A percentile compares a stretch with the other conserved stretches of the same genome.
Evolutionary conservation across 2,888 invertebrate genomes (phyloP).

Genomic region (Abscondita cerata): DNA sequence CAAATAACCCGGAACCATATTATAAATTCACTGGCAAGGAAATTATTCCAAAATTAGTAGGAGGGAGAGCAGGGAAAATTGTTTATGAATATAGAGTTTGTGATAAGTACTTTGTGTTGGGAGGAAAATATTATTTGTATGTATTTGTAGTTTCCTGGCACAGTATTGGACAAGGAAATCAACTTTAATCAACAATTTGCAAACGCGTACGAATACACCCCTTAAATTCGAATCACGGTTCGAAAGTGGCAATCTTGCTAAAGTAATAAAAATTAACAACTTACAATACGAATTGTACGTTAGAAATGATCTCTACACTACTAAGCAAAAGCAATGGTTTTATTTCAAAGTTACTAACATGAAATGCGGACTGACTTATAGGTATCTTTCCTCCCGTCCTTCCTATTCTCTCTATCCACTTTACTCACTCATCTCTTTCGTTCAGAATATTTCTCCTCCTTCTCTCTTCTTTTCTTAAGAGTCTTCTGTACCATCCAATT

Average conservation of each 20-base stretch:
- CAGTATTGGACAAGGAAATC: too few relatives aligned
- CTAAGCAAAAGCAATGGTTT: slow-evolving; percentile 94
- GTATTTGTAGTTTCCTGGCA: too few relatives aligned
- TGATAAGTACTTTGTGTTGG: too few relatives aligned
- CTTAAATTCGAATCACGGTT: slow-evolving; percentile 91
- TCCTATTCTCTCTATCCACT: too few relatives aligned
- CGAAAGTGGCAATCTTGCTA: slow-evolving; percentile 92
- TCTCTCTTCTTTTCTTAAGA: too few relatives aligned
- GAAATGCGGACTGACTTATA: slow-evolving; percentile 79
- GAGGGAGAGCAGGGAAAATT: slow-evolving; percentile 85
- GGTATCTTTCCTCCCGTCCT: too few relatives aligned
- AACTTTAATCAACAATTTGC: too few relatives aligned
- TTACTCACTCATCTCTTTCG: too few relatives aligned
- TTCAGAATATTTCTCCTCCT: too few relatives aligned
- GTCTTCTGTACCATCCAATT: too few relatives aligned
- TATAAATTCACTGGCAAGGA: slow-evolving; percentile 80
- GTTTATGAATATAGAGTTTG: slow-evolving; percentile 84
- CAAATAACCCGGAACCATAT: slow-evolving; percentile 80
- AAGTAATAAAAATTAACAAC: slow-evolving; percentile 86
- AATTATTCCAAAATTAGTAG: slow-evolving; percentile 82
- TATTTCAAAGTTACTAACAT: slow-evolving; percentile 91
- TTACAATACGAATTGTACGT: slow-evolving; percentile 91
- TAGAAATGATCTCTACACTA: slow-evolving; percentile 85
- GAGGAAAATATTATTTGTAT: too few relatives aligned
- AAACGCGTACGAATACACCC: slow-evolving; percentile 67